Evolutionary conservation across 2,113 vertebrate species (phyloP).

Genomic region (Seriola quinqueradiata): DNA sequence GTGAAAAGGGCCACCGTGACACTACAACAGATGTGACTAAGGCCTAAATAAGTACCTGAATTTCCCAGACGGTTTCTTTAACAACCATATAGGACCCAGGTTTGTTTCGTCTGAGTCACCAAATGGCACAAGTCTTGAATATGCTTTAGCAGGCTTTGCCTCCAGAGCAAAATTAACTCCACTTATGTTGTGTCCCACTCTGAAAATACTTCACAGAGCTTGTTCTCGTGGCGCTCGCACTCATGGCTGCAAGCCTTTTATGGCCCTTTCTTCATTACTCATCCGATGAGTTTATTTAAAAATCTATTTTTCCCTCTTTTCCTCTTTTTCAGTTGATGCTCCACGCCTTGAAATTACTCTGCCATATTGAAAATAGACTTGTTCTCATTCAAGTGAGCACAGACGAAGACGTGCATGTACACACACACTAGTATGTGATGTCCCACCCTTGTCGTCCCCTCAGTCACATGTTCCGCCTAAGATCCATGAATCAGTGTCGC

Average conservation of each 20-base stretch:
- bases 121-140: constrained; percentile 52
- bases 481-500: constrained; percentile 52
- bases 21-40: constrained; percentile 41
- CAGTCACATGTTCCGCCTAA: constrained; percentile 55
- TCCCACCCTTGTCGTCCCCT: constrained; percentile 28
- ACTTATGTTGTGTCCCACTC: constrained; percentile 17
- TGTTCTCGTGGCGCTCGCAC: constrained; percentile 29
- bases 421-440: constrained; percentile 21
- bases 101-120: constrained; percentile 50
- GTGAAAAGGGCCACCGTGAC: constrained; percentile 21
- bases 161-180: constrained; percentile 50
- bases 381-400: constrained; percentile 18
- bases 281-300: constrained; percentile 59
- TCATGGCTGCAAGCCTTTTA: constrained; percentile 45
- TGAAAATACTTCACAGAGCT: constrained; percentile 53
- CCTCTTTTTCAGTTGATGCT: constrained; percentile 29
- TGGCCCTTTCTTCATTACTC: constrained; percentile 56
- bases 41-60: constrained; percentile 57
- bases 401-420: constrained; percentile 23
- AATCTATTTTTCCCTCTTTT: constrained; percentile 29
- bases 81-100: constrained; percentile 47
- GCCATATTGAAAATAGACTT: constrained; percentile 51
- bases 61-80: constrained; percentile 54
- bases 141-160: constrained; percentile 52
- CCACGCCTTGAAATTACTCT: constrained; percentile 47